These are phyloP conservation scores for Microctenopoma lineatum DNA, from an alignment of 2,797 vertebrate species.

Conservation along the genomic window DNA sequence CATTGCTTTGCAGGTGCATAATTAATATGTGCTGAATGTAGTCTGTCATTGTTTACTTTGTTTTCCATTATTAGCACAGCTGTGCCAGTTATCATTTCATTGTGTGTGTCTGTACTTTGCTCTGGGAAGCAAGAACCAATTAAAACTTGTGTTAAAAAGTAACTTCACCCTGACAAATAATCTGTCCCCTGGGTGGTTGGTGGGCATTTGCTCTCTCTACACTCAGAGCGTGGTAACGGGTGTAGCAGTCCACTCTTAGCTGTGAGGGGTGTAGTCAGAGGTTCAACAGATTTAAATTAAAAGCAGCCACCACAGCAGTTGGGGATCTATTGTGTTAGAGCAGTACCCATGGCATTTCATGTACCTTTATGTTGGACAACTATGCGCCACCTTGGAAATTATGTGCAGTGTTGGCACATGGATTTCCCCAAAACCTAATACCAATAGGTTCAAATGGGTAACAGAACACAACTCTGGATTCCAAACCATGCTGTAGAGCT, in stretches of 20 bases:
- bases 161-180: neutral
- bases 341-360: neutral
- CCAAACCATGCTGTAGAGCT: too few species aligned
- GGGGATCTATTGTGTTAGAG: too few species aligned
- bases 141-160: neutral
- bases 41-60: conserved; percentile 25
- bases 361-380: neutral
- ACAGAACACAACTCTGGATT: neutral
- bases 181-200: neutral
- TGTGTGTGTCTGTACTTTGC: neutral
- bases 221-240: neutral
- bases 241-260: neutral
- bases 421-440: neutral
- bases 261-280: neutral
- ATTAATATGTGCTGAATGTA: conserved; percentile 5
- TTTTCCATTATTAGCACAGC: conserved; percentile 17
- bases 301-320: too few species aligned
- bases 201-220: neutral
- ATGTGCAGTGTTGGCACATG: neutral
- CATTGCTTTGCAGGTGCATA: conserved; percentile 26
- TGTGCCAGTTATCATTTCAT: conserved; percentile 1
- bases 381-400: neutral
- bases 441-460: neutral
- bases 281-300: neutral
- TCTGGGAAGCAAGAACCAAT: neutral